Conservation (phyloP, 2,888 invertebrate species). For the Chironomus tentans region DNA sequence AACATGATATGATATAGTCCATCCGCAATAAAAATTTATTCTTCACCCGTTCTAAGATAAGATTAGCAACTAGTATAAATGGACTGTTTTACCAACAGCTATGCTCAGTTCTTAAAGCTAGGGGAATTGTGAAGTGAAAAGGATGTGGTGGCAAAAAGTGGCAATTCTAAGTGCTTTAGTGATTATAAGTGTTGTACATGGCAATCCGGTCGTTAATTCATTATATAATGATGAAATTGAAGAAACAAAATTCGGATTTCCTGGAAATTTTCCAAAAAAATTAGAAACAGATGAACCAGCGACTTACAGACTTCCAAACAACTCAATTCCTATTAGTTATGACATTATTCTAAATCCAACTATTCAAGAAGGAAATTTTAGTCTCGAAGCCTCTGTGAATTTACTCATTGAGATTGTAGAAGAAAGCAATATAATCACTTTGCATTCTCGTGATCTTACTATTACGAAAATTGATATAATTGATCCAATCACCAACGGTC, state of each 20-base stretch:
- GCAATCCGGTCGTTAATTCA: too few relatives aligned
- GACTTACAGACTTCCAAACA: background rate
- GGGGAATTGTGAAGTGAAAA: too few relatives aligned
- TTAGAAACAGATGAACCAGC: background rate
- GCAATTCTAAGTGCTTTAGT: background rate
- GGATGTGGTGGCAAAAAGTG: background rate
- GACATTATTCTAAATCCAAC: background rate
- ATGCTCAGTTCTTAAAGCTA: too few relatives aligned
- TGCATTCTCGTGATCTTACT: background rate
- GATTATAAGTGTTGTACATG: background rate
- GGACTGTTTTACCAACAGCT: too few relatives aligned
- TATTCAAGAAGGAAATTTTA: background rate
- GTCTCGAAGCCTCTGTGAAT: background rate
- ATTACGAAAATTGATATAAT: background rate
- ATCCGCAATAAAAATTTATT: too few relatives aligned
- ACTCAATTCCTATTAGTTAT: background rate
- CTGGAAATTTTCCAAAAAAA: background rate
- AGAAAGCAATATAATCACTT: background rate
- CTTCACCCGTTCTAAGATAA: too few relatives aligned
- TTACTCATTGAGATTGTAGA: background rate
- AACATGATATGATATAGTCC: too few relatives aligned
- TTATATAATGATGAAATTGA: background rate
- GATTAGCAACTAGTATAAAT: too few relatives aligned
- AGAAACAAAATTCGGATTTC: background rate
- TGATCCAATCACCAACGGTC: background rate